Evolutionary conservation across 2,888 invertebrate species (phyloP).

Genomic region (Yponomeuta evonymella): DNA sequence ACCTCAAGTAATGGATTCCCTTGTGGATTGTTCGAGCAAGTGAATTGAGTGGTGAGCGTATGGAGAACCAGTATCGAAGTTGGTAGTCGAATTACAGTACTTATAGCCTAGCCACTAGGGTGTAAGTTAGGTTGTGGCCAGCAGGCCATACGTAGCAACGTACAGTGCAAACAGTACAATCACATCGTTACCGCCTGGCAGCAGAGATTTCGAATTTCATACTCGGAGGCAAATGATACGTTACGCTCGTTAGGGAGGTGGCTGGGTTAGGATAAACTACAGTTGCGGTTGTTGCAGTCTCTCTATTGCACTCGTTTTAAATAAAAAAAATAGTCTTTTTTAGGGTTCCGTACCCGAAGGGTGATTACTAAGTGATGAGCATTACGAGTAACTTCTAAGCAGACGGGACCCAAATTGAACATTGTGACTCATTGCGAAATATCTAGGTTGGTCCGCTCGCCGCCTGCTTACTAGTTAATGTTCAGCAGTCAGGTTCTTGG

Average conservation of each 20-base stretch:
- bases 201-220: constrained; percentile 34
- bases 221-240: constrained; percentile 39
- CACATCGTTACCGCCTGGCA: constrained; percentile 31
- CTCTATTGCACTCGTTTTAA: not conserved
- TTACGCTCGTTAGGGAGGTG: constrained; percentile 35
- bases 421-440: too few species aligned
- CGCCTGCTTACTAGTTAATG: too few species aligned
- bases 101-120: not conserved
- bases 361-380: too few species aligned
- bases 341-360: too few species aligned
- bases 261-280: not conserved
- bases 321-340: not conserved
- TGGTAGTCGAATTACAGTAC: not conserved
- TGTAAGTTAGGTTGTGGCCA: not conserved
- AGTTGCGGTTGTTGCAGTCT: not conserved
- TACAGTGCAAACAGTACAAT: constrained; percentile 31
- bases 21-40: not conserved
- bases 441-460: too few species aligned
- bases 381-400: too few species aligned
- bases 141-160: not conserved
- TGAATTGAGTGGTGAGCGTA: not conserved
- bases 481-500: too few species aligned
- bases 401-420: too few species aligned
- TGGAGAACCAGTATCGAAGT: not conserved
- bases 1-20: not conserved